Conservation (phyloP, 2,797 vertebrate species). For the Crossoptilon crossoptilon region DNA sequence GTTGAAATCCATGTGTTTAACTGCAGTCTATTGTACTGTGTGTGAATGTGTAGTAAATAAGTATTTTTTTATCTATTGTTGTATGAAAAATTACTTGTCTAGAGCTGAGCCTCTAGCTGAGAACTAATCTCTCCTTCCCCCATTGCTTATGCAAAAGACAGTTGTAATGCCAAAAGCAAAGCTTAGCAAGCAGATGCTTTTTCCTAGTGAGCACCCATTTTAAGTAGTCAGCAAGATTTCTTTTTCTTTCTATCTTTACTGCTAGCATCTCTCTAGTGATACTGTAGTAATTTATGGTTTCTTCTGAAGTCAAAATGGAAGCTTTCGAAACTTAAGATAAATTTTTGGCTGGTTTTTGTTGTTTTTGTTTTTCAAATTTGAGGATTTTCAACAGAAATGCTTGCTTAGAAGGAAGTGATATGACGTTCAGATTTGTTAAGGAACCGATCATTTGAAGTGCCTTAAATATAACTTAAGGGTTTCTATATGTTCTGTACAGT, state of each 20-base stretch:
- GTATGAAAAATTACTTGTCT: neutral
- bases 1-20: conserved; percentile 59
- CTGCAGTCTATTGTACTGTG: conserved; percentile 36
- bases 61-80: neutral
- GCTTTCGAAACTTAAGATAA: neutral
- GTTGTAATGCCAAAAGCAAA: neutral
- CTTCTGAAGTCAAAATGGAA: neutral
- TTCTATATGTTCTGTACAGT: neutral
- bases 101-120: conserved; percentile 26
- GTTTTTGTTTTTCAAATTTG: neutral
- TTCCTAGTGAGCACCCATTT: neutral
- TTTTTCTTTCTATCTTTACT: neutral
- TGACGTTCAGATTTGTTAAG: neutral
- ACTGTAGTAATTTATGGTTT: neutral
- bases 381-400: neutral
- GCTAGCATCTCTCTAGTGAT: neutral
- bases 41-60: conserved; percentile 45
- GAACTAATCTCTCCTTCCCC: conserved; percentile 18
- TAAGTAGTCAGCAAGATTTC: neutral
- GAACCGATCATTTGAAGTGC: neutral
- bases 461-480: neutral
- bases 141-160: neutral
- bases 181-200: neutral
- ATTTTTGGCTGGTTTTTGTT: neutral
- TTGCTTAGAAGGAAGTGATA: neutral